Base-by-base conservation (phyloP, 92 coral and sea anemone species). In the Palythoa caribaeorum region DNA sequence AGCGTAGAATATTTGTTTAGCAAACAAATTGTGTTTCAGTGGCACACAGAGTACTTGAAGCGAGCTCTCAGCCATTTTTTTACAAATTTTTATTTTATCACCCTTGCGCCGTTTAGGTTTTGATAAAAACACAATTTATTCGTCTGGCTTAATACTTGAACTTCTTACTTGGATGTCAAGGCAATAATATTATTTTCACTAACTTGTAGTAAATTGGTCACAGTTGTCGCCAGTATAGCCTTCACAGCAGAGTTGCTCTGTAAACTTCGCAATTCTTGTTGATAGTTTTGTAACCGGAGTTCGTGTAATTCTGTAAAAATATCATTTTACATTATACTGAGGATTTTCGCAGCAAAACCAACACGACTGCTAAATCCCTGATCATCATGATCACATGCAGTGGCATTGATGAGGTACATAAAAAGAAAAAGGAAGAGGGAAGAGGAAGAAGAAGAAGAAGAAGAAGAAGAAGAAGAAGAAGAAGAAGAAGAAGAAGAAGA, bases 151-250 rank as follows among this genome's bases (percentile, higher is more conserved):
- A 28, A 28, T 28, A 28, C 28, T 28, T 28, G 28, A 28, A 28
- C 28, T 28, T 28, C 28, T 55, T 55, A 55, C 15, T 17, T 63
- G 2, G 20, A 63, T 17, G 6, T 17, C 70, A 9, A 63, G 7
- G 11, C 70, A 63, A 63, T 55, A 28, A 28, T 28, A 28, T 28
- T 28, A 8, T 55, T 3, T 55, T 11, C 9, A 65, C 44, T 65
- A 51, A 92, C 94, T 92, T 92, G 78, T 9, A 7, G 55, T 70
- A 11, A 51, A n/a, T 78, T 88, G 87, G 83, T 88, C 90, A 37
- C 94, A 92, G 71, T 73, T 75, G 17, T 19, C 84, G 39, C 94
- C 94, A 13, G 87, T 73, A 38, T 77, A 92, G 3, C 94, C 94
- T 13, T 85, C 84, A 17, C 94, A 92, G 53, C 94, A 92, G 12